phyloP scores from a whole-genome alignment of 2,888 invertebrate genomes.

The Temnothorax rugatulus region DNA sequence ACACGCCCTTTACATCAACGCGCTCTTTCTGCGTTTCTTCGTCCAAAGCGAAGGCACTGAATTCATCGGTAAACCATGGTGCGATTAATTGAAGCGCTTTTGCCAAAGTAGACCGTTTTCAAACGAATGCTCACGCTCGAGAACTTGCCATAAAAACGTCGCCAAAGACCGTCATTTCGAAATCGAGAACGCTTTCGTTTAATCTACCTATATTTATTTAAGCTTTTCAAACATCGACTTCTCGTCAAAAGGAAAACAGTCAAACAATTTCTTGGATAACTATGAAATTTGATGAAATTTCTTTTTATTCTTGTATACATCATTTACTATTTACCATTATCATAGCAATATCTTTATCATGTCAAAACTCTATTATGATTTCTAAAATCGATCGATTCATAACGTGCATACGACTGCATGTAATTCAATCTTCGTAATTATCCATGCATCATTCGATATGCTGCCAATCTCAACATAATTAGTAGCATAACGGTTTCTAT shows the following conservation, averaged over 20 bases:
- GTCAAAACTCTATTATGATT: neutral
- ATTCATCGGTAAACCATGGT: constrained; percentile 68
- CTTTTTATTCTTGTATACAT: neutral
- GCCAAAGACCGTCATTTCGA: constrained; percentile 10
- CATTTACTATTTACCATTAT: neutral
- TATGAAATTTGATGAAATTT: neutral
- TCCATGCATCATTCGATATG: constrained; percentile 44
- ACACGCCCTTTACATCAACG: constrained; percentile 26
- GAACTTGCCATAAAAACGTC: constrained; percentile 37
- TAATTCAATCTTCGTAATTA: constrained; percentile 59
- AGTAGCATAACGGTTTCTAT: constrained; percentile 27
- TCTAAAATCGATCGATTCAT: constrained; percentile 17
- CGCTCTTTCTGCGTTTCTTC: constrained; percentile 23
- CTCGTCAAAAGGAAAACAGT: neutral
- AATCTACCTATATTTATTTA: constrained; percentile 26
- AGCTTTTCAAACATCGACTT: constrained; percentile 14
- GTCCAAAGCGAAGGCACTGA: constrained; percentile 59
- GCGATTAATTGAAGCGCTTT: constrained; percentile 74
- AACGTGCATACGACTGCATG: constrained; percentile 9
- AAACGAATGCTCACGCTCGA: constrained; percentile 45
- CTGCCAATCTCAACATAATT: constrained; percentile 44
- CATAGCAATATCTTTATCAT: neutral
- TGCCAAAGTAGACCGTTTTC: constrained; percentile 53
- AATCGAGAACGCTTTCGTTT: constrained; percentile 22
- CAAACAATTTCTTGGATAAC: neutral